These are phyloP conservation scores for Taurulus bubalis DNA, from an alignment of 2,113 vertebrate genomes.

Conservation along the genomic window DNA sequence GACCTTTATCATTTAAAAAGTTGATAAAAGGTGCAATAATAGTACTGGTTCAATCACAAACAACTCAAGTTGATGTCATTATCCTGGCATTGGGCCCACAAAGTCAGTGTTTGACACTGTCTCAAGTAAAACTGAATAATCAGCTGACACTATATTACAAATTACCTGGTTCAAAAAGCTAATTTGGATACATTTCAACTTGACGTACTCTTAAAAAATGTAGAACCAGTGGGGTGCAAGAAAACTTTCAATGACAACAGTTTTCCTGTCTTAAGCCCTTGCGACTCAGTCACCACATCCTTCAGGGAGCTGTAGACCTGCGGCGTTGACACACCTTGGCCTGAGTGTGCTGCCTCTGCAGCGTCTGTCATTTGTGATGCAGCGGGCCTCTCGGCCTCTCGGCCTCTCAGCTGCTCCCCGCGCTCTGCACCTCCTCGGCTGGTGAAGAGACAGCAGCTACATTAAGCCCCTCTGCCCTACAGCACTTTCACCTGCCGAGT, in stretches of 20 bases:
- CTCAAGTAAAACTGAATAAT: too few species aligned
- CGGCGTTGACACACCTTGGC: constrained; percentile 48
- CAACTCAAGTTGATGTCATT: background rate
- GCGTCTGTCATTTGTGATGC: constrained; percentile 44
- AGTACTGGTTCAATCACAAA: background rate
- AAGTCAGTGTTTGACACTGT: background rate
- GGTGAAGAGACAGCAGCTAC: constrained; percentile 34
- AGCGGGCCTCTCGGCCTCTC: constrained; percentile 4
- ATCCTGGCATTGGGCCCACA: background rate
- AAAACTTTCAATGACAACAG: constrained; percentile 17
- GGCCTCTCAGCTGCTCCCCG: constrained; percentile 28
- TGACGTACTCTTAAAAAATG: background rate
- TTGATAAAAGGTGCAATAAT: background rate
- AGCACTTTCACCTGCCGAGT: constrained; percentile 73
- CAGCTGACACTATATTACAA: background rate
- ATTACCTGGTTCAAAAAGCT: too few species aligned
- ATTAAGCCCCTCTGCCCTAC: constrained; percentile 55
- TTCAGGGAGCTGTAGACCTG: constrained; percentile 20
- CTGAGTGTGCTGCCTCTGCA: constrained; percentile 25
- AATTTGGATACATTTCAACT: background rate
- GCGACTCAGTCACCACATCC: background rate
- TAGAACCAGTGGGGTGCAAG: background rate
- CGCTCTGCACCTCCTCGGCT: constrained; percentile 3
- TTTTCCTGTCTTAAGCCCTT: constrained; percentile 23
- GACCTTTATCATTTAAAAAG: background rate